phyloP scores from a whole-genome alignment of 2,797 vertebrate genomes.

The Darevskia nairensis region DNA sequence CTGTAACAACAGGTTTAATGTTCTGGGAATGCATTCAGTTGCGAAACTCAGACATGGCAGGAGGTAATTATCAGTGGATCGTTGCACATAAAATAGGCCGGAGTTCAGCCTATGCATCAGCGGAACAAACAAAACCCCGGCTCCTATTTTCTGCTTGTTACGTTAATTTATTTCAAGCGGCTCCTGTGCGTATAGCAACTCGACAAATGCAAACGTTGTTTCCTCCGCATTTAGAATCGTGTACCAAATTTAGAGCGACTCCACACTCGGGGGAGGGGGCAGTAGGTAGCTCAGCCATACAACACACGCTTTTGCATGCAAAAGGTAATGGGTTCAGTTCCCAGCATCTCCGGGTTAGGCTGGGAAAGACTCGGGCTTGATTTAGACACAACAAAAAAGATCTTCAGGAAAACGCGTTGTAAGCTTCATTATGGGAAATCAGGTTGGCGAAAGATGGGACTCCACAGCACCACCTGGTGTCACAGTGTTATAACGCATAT shows the following conservation, averaged over 20 bases:
- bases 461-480: too few relatives aligned
- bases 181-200: not conserved
- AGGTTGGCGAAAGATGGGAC: too few relatives aligned
- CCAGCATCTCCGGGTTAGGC: too few relatives aligned
- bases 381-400: too few relatives aligned
- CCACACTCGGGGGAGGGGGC: not conserved
- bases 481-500: too few relatives aligned
- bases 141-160: conserved; percentile 46
- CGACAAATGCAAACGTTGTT: not conserved
- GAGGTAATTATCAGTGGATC: conserved; percentile 47
- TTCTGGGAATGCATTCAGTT: conserved; percentile 2
- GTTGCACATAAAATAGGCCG: conserved; percentile 49
- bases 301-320: not conserved
- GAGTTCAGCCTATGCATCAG: conserved; percentile 15
- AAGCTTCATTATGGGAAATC: too few relatives aligned
- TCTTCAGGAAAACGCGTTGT: too few relatives aligned
- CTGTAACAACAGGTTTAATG: conserved; percentile 52
- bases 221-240: not conserved
- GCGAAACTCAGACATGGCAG: conserved; percentile 30
- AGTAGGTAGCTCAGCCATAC: not conserved
- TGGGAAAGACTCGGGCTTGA: too few relatives aligned
- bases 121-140: conserved; percentile 39
- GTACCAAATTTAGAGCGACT: not conserved
- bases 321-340: too few relatives aligned
- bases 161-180: conserved; percentile 19